These are phyloP conservation scores for Xestia rhomboidea DNA, from an alignment of 2,888 invertebrate genomes.

Conservation along the genomic window DNA sequence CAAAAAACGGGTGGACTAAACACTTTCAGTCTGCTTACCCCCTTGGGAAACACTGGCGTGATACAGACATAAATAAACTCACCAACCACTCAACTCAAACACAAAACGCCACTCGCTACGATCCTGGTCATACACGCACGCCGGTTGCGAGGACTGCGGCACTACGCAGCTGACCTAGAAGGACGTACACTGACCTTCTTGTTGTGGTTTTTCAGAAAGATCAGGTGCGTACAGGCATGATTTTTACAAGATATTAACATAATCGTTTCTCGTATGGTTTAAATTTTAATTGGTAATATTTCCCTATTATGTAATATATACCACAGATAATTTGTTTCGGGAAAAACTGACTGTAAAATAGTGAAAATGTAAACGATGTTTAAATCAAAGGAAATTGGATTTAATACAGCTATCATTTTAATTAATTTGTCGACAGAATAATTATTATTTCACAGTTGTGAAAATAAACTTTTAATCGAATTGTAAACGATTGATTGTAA, in stretches of 20 bases:
- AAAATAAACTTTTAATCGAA: constrained; percentile 54
- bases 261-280: background rate
- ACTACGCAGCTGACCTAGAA: background rate
- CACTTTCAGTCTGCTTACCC: background rate
- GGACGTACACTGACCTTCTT: no score
- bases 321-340: constrained; percentile 21
- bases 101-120: background rate
- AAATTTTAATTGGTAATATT: background rate
- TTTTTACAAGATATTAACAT: background rate
- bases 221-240: background rate
- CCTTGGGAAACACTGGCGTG: background rate
- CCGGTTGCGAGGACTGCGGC: background rate
- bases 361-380: constrained; percentile 34
- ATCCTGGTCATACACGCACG: background rate
- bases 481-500: constrained; percentile 44
- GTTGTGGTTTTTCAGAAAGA: background rate
- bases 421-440: constrained; percentile 53
- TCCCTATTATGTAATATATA: background rate
- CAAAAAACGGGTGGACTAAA: background rate
- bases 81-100: background rate
- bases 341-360: constrained; percentile 9
- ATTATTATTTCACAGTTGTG: constrained; percentile 38
- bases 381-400: constrained; percentile 52
- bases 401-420: constrained; percentile 53
- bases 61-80: background rate